Percentiles rank a stretch among this genome's conserved stretches.
phyloP scores from a whole-genome alignment of 2,797 vertebrate genomes.

The Acipenser ruthenus region DNA sequence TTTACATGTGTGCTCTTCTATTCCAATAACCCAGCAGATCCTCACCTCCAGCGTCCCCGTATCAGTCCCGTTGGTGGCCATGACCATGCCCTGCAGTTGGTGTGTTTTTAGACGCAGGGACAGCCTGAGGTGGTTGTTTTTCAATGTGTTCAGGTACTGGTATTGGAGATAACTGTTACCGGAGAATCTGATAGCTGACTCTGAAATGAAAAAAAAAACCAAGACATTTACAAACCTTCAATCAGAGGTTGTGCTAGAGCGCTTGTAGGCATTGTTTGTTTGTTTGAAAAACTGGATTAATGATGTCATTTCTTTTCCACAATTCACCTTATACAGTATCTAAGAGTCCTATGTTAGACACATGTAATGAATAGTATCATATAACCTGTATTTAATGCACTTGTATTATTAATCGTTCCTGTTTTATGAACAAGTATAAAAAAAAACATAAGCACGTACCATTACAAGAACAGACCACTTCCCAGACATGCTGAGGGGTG shows the following conservation, averaged over 20 bases:
- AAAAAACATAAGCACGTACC: slow-evolving; percentile 49
- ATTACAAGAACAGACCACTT: slow-evolving; percentile 81
- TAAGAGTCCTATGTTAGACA: too few species aligned
- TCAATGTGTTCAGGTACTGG: slow-evolving; percentile 59
- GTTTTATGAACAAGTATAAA: too few species aligned
- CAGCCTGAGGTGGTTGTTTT: slow-evolving; percentile 55
- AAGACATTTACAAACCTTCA: too few species aligned
- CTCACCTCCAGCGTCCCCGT: slow-evolving; percentile 72
- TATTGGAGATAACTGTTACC: slow-evolving; percentile 70
- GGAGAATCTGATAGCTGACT: slow-evolving; percentile 71
- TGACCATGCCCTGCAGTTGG: slow-evolving; percentile 56
- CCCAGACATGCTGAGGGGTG: slow-evolving; percentile 76
- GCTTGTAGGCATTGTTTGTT: too few species aligned
- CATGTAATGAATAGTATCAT: too few species aligned
- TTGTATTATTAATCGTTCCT: too few species aligned
- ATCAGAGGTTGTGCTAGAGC: too few species aligned
- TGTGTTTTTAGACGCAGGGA: slow-evolving; percentile 73
- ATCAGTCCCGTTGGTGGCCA: slow-evolving; percentile 59
- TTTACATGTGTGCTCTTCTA: too few species aligned
- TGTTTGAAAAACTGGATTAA: too few species aligned
- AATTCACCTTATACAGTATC: too few species aligned
- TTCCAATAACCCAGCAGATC: neutral
- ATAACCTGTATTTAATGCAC: too few species aligned
- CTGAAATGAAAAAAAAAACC: slow-evolving; percentile 44
- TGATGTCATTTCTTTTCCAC: too few species aligned